Base-by-base conservation (phyloP, 2,113 vertebrate genomes). In the Syngnathoides biaculeatus region DNA sequence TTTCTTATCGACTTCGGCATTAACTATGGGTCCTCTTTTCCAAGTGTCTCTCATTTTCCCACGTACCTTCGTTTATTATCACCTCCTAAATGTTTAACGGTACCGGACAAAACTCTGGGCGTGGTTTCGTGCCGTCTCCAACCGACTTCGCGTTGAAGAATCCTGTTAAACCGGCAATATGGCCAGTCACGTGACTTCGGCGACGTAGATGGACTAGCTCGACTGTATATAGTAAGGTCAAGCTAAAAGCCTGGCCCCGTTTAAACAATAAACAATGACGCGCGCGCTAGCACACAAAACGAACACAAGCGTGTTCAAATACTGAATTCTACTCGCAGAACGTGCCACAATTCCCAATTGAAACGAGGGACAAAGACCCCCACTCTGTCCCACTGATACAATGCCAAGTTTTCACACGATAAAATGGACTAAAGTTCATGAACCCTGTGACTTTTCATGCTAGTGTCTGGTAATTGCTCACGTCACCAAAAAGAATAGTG, bases 271-370 rank as follows among this genome's bases (percentile, higher is more conserved):
- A 68, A 59, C 42, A 27, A 55, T 73, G 73, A 26, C 24, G 26
- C 83, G 85, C 76, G 81, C 69, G 80, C 61, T 69, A 66, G 74
- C 63, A 79, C 65, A 82, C 79, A 85, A 79, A 81, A 50, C 83
- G 68, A 42, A 67, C 73, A 87, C 48, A 77, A 56, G 20, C 64
- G 74, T 56, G 24, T 50, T 69, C 68, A 70, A 77, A 74, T 74
- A 58, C 64, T 66, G 62, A 67, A 71, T 68, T 5, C 62, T 75
- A 71, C 72, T 69, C 58, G 73, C 60, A 40, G 42, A 77, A 73
- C 74, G 27, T 11, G 17, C 56, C 64, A 59, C 70, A 79, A 73
- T 75, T 79, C 48, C 69, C 64, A 38, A 12, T 19, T 68, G 67
- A 73, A 67, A 69, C 19, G 40, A 66, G 60, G 65, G 45, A 53